A percentile compares a stretch with the other conserved stretches of the same genome.
phyloP scores from a whole-genome alignment of 2,113 vertebrate species.

The Chamaea fasciata region DNA sequence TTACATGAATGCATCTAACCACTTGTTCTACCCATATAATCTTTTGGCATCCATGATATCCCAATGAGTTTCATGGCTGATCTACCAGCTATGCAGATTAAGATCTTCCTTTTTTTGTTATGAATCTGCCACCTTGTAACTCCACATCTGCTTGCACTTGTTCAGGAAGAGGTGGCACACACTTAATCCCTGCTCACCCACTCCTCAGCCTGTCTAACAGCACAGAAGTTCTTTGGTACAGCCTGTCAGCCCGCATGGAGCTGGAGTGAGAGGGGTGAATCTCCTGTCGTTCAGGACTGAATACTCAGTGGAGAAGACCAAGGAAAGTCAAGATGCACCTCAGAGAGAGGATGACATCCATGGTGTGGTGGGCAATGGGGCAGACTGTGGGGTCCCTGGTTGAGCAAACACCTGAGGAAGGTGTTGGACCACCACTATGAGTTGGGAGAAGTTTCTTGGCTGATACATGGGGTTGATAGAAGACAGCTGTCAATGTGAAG shows the following conservation, averaged over 20 bases:
- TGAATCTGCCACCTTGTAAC: not conserved
- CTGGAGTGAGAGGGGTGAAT: not conserved
- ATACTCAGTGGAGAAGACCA: not conserved
- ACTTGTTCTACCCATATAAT: not conserved
- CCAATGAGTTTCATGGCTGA: not conserved
- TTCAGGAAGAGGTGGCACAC: not conserved
- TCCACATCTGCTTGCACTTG: not conserved
- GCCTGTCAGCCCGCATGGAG: not conserved
- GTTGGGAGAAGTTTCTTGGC: not conserved
- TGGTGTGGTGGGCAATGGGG: not conserved
- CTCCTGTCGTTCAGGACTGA: not conserved
- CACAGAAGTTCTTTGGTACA: not conserved
- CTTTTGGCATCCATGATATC: not conserved
- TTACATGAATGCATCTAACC: not conserved
- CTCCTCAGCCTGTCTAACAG: not conserved
- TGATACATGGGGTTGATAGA: not conserved
- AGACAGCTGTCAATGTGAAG: not conserved
- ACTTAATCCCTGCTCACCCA: not conserved
- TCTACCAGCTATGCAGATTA: constrained; percentile 4
- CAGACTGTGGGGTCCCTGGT: not conserved
- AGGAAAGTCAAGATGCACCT: not conserved
- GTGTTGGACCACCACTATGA: not conserved
- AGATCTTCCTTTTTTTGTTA: not conserved
- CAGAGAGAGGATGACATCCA: not conserved
- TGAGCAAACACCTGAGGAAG: not conserved